Evolutionary conservation across 2,888 invertebrate genomes (phyloP), one percentile per base, ranked within the genome.

Genomic region (Himalopsyche kuldschensis): DNA sequence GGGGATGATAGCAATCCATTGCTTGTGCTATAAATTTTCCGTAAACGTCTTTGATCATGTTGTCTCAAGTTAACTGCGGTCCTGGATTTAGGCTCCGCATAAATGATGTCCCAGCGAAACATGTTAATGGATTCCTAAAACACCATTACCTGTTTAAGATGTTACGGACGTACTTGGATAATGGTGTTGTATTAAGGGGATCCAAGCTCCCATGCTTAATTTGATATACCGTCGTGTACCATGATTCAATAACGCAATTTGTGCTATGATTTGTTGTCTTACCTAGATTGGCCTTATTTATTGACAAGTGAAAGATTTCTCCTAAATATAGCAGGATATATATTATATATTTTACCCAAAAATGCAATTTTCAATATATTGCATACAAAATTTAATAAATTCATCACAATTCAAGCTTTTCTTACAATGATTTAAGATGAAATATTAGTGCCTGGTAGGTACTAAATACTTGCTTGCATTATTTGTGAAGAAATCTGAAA

Each of bases 71-170:
- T 11, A 32, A 47, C 17, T 78, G 24, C 78, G 48, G 76, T 55
- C 80, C 75, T 69, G 32, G 8, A 30, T 75, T 75, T 15, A 75
- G 75, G 47, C 32, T 79, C 17, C 79, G 32, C 78, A 82, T 82
- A 82, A 79, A 75, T 82, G 79, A 82, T 79, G 77, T 78, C 69
- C 63, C 47, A 75, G 17, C 75, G 75, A 79, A 82, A 82, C 79
- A 82, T 20, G 78, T 82, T 84, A 84, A 84, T 84, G 81, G 84
- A 75, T 81, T 41, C 76, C 75, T 75, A 76, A 79, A 81, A 81
- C 81, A 41, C 78, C 55, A 75, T 80, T 80, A 81, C 81, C 31
- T 84, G 75, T 78, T 84, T 78, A 84, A 84, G 84, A 84, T 77
- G 84, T 81, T 78, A 84, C 48, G 81, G 80, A 48, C 82, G 77